Evolutionary conservation across 2,113 vertebrate genomes (phyloP), one percentile per base, ranked within the genome.

Genomic region (Naja naja): DNA sequence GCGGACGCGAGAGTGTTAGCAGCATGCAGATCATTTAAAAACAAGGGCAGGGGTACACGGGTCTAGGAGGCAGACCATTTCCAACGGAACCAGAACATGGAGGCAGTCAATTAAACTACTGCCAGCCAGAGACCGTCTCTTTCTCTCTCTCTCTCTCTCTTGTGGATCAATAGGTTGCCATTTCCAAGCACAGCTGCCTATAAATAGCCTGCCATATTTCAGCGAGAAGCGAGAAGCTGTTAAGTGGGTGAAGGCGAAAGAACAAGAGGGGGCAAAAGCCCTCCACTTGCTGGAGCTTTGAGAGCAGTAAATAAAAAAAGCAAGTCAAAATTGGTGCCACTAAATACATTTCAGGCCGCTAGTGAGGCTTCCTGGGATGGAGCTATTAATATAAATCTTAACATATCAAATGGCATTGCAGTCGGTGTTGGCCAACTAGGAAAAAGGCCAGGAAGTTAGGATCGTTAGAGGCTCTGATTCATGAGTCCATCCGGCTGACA

Each of bases 381-480:
- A 87, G 85, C 92, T 81, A 85, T 64, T 4, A 4, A 43, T 8
- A 74, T 45, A 52, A 90, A 93, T 85, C 90, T 69, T 58, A 90
- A 94, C 23, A 2, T 92, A 89, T 89, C 49, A 20, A 93, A 94
- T 34, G 81, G 90, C 7, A 90, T 81, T 90, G 8, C 0, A 39
- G 34, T 94, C 58, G 89, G 45, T 0, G 56, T 2, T 89, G 89
- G 94, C 89, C 92, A 91, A 92, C 45, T 0, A 3, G 0, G 89
- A 90, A 90, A 27, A 4, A 6, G 39, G 56, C 39, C 58, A 91
- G 55, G 2, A 47, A 54, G 87, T 0, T 52, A 90, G 89, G 11
- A 8, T 94, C 94, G 92, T 94, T 43, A 93, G 92, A 16, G 60
- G 25, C 86, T 85, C 60, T 89, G 93, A 91, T 91, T 55, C 45